Evolutionary conservation across 2,888 invertebrate genomes (phyloP).

Genomic region (Norana najaformis): DNA sequence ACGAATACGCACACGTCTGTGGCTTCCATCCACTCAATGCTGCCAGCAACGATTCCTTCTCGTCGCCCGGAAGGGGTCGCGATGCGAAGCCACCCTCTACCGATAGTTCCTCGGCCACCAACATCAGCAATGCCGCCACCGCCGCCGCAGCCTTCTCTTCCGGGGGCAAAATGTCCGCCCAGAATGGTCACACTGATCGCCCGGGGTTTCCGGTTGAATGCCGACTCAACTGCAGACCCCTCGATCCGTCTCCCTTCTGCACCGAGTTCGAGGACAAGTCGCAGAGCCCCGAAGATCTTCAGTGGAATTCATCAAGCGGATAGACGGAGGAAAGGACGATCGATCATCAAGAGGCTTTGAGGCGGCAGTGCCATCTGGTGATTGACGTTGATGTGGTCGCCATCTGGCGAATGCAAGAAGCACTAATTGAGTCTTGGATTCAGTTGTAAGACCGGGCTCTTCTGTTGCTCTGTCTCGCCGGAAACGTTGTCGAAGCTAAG

Average conservation of each 20-base stretch:
- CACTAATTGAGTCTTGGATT: background rate
- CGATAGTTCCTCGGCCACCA: background rate
- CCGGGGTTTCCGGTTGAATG: background rate
- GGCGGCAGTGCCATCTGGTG: background rate
- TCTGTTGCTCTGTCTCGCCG: background rate
- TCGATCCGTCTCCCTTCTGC: background rate
- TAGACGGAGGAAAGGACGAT: background rate
- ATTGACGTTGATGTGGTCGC: background rate
- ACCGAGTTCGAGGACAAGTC: background rate
- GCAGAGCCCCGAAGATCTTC: background rate
- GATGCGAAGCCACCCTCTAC: background rate
- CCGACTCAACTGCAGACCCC: background rate
- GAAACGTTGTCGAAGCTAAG: background rate
- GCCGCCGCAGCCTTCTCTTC: background rate
- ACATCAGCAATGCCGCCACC: background rate
- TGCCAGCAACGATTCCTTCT: background rate
- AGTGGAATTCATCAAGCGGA: background rate
- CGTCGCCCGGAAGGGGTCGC: background rate
- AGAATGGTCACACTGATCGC: background rate
- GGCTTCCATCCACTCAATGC: background rate
- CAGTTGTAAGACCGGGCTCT: background rate
- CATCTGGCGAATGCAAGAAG: background rate
- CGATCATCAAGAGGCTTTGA: background rate
- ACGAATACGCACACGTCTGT: constrained; percentile 19
- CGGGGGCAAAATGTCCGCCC: background rate